Conservation (phyloP, 2,113 vertebrate genomes). For the Apteryx owenii region DNA sequence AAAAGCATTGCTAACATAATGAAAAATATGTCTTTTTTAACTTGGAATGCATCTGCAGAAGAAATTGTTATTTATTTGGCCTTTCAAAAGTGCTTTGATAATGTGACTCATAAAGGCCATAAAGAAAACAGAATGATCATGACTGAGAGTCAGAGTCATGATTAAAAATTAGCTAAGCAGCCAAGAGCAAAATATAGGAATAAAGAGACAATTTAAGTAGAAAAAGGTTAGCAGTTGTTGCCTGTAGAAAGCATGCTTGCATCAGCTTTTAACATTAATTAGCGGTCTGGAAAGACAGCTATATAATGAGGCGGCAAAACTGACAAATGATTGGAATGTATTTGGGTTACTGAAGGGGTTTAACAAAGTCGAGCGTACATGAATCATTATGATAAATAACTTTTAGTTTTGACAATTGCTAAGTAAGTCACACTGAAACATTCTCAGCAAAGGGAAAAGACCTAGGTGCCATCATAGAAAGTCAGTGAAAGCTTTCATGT, state of each 20-base stretch:
- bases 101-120: not conserved
- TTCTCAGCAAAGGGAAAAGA: not conserved
- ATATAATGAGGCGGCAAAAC: not conserved
- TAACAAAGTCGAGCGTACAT: not conserved
- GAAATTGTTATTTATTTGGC: slow-evolving; percentile 15
- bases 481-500: fast-evolving
- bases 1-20: not conserved
- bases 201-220: not conserved
- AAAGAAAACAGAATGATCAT: not conserved
- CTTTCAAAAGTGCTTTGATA: slow-evolving; percentile 18
- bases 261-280: not conserved
- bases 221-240: not conserved
- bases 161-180: not conserved
- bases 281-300: not conserved
- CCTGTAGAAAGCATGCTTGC: not conserved
- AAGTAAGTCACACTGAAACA: not conserved
- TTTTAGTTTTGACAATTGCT: not conserved
- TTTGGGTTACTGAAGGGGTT: not conserved
- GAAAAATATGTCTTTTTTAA: not conserved
- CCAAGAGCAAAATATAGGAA: not conserved
- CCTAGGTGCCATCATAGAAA: not conserved
- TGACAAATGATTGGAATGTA: not conserved
- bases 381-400: not conserved
- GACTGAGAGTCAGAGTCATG: not conserved
- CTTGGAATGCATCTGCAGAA: not conserved